These are phyloP conservation scores for Carlito syrichta DNA, from an alignment of 2,113 vertebrate species.

Conservation along the genomic window DNA sequence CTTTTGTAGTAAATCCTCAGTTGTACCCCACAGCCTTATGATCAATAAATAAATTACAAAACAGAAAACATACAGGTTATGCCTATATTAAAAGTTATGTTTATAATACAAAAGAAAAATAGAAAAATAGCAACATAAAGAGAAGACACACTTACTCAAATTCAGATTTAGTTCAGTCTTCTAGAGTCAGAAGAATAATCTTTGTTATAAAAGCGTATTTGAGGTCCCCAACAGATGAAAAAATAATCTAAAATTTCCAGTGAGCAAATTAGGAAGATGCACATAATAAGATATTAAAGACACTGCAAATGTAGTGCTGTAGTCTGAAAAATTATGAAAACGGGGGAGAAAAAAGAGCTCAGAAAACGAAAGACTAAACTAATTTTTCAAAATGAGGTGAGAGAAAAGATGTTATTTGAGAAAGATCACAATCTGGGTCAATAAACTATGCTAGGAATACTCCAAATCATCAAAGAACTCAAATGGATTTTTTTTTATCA, in stretches of 20 bases:
- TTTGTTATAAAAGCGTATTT: constrained; percentile 32
- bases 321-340: background rate
- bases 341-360: background rate
- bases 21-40: too few species aligned
- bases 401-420: background rate
- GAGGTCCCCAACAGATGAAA: background rate
- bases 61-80: too few species aligned
- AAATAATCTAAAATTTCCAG: constrained; percentile 11
- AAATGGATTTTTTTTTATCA: background rate
- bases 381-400: background rate
- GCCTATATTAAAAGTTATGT: background rate
- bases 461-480: background rate
- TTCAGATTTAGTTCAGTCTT: constrained; percentile 11
- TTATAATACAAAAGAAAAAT: background rate
- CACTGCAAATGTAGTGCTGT: background rate
- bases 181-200: background rate
- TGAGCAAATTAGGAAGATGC: background rate
- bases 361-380: background rate
- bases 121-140: background rate
- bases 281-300: background rate
- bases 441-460: background rate
- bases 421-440: constrained; percentile 11
- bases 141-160: background rate
- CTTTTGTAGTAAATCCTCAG: too few species aligned
- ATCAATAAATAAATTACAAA: too few species aligned